Base-by-base conservation (phyloP, 2,797 vertebrate species). In the Psittacula derbiana region DNA sequence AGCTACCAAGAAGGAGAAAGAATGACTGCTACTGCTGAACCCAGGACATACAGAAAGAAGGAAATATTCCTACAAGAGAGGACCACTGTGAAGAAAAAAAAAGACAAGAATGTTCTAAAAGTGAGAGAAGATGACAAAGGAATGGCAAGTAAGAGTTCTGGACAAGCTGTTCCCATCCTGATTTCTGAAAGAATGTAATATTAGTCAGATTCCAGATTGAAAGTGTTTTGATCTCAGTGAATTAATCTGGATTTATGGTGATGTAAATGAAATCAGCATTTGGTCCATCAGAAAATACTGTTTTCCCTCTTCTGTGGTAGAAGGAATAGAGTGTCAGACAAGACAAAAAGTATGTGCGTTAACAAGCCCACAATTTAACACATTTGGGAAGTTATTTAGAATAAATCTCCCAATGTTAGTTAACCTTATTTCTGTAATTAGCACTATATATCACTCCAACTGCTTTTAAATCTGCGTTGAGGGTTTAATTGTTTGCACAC, bases 31-130 rank as follows among this genome's bases (percentile, higher is more conserved):
- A 38, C 36, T 38, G 36, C 36, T 38, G 36, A 38, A 38, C 36
- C 36, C 36, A 38, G 36, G 36, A 38, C 36, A 38, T 38, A 38
- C 36, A 38, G 44, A 41, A 69, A 62, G 17, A 66, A 60, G 6
- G 19, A 79, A 30, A 5, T 44, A 25, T 67, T 86, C n/a, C 13
- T 78, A 73, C 4, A 5, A 71, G 6, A 2, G 16, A 64, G 7
- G 66, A 66, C 2, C 13, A 43, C 1, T 16, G 9, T 4, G 23
- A 2, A 16, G 10, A 33, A 5, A 9, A 7, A 21, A 18, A 18
- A 46, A 30, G 1, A 12, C 2, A 10, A 46, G 8, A 67, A 24
- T 46, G 5, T 73, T 92, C 18, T 43, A 38, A 71, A 86, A 80
- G 20, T 27, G 16, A 80, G 18, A 69, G 7, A 66, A 64, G 30